Evolutionary conservation across 2,797 vertebrate genomes (phyloP), one percentile per base, ranked within the genome.

Genomic region (Cossypha caffra): DNA sequence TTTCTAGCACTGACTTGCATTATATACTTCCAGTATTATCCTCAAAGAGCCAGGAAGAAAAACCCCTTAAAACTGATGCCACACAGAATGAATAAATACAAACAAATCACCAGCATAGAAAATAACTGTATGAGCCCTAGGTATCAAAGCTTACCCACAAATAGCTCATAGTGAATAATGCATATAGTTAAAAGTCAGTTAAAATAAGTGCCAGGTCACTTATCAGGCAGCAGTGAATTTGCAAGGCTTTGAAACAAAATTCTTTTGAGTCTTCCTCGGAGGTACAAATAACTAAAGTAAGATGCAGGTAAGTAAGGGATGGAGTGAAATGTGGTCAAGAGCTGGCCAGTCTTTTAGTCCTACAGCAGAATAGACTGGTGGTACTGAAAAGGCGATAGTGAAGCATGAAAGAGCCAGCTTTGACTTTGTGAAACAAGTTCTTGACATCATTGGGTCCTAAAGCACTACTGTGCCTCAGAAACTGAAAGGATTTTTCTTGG

Each of bases 91-190:
- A 69, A 72, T 68, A 81, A 84, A 78, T 59, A 75, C 33, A 91
- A 69, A 4, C 61, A 93, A 88, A 71, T 35, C n/a, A 64, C 42
- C 42, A 77, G 61, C 71, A 79, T 25, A 47, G 64, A 89, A 95
- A 92, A 75, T 67, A 89, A 74, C 64, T 72, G 29, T 42, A 37
- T n/a, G 11, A 90, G 52, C 58, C 85, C 61, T 75, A 33, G 52
- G 79, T 90, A 90, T 72, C 61, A 91, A 91, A 86, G 29, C 90
- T 75, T 77, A 80, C 62, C 68, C 93, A 91, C 52, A 89, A 91
- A 96, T 89, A 96, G 75, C 75, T 86, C 68, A 47, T 37, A 72
- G 68, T 94, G 81, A 96, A 96, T 87, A 93, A 96, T 93, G 38
- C 33, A 95, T 76, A 42, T 0, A 1, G 72, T 82, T 82, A 91